phyloP scores from a whole-genome alignment of 2,888 invertebrate species.

The Aquatica leii region DNA sequence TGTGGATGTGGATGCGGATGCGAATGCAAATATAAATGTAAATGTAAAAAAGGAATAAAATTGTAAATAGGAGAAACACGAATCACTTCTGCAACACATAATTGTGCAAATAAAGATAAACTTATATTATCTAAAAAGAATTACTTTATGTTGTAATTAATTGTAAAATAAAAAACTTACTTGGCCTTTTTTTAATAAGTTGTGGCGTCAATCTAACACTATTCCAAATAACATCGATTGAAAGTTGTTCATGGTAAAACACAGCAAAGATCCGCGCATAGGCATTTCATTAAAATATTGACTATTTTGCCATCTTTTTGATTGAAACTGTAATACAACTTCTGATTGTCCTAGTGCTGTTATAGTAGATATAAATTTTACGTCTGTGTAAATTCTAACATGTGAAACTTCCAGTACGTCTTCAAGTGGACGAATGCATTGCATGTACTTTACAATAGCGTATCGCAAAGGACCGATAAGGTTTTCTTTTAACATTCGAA shows the following conservation, averaged over 20 bases:
- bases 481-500: constrained; percentile 80
- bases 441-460: constrained; percentile 62
- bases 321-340: constrained; percentile 51
- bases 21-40: too few species aligned
- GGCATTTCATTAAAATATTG: constrained; percentile 67
- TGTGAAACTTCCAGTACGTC: constrained; percentile 29
- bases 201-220: constrained; percentile 67
- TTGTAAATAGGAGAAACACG: too few species aligned
- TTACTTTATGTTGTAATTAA: too few species aligned
- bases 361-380: constrained; percentile 59
- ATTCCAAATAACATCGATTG: constrained; percentile 73
- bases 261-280: constrained; percentile 76
- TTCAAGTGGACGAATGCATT: constrained; percentile 5
- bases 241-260: constrained; percentile 76
- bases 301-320: constrained; percentile 47
- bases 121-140: too few species aligned
- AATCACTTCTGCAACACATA: too few species aligned
- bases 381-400: constrained; percentile 62
- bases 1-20: too few species aligned
- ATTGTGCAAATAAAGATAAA: too few species aligned
- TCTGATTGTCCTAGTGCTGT: constrained; percentile 61
- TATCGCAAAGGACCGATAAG: constrained; percentile 76
- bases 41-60: too few species aligned
- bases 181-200: constrained; percentile 64
- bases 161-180: constrained; percentile 61